phyloP scores from a whole-genome alignment of 2,113 vertebrate genomes.

The Lethenteron camtschaticum region DNA sequence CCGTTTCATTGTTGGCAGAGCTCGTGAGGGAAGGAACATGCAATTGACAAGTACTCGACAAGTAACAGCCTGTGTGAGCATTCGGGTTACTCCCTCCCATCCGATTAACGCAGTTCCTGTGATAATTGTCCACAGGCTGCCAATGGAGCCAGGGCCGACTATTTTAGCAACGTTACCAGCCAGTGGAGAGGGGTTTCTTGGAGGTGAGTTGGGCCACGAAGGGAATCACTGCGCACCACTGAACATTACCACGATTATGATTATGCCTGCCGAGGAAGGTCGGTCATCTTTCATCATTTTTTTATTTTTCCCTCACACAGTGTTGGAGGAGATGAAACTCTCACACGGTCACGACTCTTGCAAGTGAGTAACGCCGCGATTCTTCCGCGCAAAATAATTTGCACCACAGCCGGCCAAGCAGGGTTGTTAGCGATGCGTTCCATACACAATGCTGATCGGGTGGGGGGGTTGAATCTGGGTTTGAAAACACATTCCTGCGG shows the following conservation, averaged over 20 bases:
- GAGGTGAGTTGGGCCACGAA: conserved; percentile 32
- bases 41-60: neutral
- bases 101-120: neutral
- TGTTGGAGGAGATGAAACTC: conserved; percentile 44
- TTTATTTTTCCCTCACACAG: conserved; percentile 23
- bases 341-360: conserved; percentile 52
- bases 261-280: conserved; percentile 5
- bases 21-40: neutral
- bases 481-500: too few species aligned
- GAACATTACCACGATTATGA: too few species aligned
- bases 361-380: conserved; percentile 37
- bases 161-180: conserved; percentile 15
- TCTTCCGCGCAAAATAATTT: too few species aligned
- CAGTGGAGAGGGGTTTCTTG: conserved; percentile 56
- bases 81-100: neutral
- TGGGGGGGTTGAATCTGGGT: too few species aligned
- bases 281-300: conserved; percentile 6
- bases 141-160: conserved; percentile 31
- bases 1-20: conserved; percentile 9
- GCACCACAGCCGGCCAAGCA: too few species aligned
- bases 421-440: too few species aligned
- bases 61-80: neutral
- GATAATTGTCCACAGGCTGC: conserved; percentile 25
- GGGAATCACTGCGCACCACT: too few species aligned
- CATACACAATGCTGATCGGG: too few species aligned